Evolutionary conservation across 2,888 invertebrate species (phyloP).

Genomic region (Macaria liturata): DNA sequence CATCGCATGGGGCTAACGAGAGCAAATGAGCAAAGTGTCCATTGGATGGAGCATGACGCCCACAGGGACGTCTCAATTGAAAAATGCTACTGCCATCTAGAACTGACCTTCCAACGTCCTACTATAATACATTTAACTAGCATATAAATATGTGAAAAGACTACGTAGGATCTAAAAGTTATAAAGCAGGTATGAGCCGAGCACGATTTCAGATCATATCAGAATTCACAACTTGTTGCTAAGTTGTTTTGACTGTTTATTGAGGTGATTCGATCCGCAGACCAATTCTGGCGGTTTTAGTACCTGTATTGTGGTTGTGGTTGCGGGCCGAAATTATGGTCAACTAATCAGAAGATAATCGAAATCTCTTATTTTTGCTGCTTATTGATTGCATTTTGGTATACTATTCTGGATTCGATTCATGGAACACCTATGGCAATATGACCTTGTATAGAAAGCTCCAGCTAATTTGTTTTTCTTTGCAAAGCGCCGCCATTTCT

Average conservation of each 20-base stretch:
- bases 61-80: conserved; percentile 69
- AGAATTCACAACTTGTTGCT: conserved; percentile 25
- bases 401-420: not conserved
- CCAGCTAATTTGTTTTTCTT: conserved; percentile 35
- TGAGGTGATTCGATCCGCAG: conserved; percentile 13
- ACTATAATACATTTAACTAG: conserved; percentile 2
- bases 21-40: conserved; percentile 61
- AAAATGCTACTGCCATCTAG: conserved; percentile 53
- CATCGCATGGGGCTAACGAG: conserved; percentile 52
- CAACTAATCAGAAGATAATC: conserved; percentile 5
- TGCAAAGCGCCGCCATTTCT: conserved; percentile 41
- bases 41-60: conserved; percentile 54
- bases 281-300: conserved; percentile 17
- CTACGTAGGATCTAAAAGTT: conserved; percentile 7
- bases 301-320: conserved; percentile 10
- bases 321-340: conserved; percentile 23
- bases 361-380: too few species aligned
- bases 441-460: conserved; percentile 26
- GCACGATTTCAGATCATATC: conserved; percentile 18
- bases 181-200: conserved; percentile 10
- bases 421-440: not conserved
- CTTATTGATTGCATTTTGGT: conserved; percentile 4
- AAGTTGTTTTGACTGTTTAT: conserved; percentile 17
- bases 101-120: conserved; percentile 66
- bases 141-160: conserved; percentile 6